Base-by-base conservation (phyloP, 2,797 vertebrate species). In the Onychomys arenicola region DNA sequence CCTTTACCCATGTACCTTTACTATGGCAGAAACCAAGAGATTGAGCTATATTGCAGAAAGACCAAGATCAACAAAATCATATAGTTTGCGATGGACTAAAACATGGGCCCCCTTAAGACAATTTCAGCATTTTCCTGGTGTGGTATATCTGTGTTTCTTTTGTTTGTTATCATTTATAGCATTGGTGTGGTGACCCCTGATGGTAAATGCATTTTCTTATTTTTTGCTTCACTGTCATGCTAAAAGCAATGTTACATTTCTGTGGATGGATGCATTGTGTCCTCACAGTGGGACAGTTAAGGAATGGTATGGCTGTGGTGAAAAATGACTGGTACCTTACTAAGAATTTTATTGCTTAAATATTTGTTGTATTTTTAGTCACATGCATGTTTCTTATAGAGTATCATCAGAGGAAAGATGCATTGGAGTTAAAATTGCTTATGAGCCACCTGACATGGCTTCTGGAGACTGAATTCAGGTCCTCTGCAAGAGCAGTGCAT, bases 1-100 rank as follows among this genome's bases (percentile, higher is more conserved):
- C 76, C 84, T 95, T 89, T 71, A 37, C 52, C 63, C n/a, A 89
- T 91, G 86, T 8, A 63, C n/a, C n/a, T n/a, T n/a, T n/a, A 29
- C 13, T 86, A n/a, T 10, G 94, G 37, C 46, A 77, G 85, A 92
- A 4, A 32, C 12, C 10, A 52, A 67, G 57, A 19, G 27, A 85
- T 49, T 52, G 37, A 93, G 32, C 40, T 59, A 4, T 34, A 65
- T 2, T 10, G 7, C 76, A 95, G 90, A 52, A 78, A 61, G n/a
- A 21, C 43, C 90, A 63, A 81, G 43, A 63, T 2, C 71, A 27
- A 34, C 27, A 89, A 32, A 69, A 65, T 59, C 10, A 46, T 46
- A 75, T n/a, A 12, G 11, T n/a, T 34, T 76, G 49, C 29, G 3
- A 10, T 32, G 6, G 8, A 16, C 21, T 63, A 37, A 91, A 83